Base-by-base conservation (phyloP, 2,113 vertebrate species). In the Oplegnathus fasciatus region DNA sequence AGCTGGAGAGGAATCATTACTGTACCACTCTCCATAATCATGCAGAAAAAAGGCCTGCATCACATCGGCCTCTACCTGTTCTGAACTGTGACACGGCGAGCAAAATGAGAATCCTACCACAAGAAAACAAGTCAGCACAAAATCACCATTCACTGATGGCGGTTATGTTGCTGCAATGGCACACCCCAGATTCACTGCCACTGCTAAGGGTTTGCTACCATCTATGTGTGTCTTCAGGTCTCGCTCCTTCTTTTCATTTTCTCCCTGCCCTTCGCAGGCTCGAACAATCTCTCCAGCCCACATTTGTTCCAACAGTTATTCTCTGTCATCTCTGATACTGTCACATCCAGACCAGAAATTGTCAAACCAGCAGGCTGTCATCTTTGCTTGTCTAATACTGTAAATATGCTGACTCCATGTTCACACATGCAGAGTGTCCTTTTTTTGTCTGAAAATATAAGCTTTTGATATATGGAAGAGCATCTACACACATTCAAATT, bases 111-210 rank as follows among this genome's bases (percentile, higher is more conserved):
- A 80, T 76, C 34, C n/a, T 15, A 48, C 5, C 52, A 44, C 18
- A 22, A 60, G 32, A 60, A 78, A 76, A 75, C 55, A 75, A 80
- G 71, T 84, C 78, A 87, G 81, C 80, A 80, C 28, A 80, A 81
- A 76, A 79, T 88, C 13, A 69, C 54, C 54, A 65, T 48, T 55
- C 32, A 48, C 48, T 66, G 62, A 82, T 64, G 18, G 46, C 0
- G n/a, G 50, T 79, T 46, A 75, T 50, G 60, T 72, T 84, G 73
- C 70, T 85, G 79, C 87, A 84, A 84, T 52, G 80, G 78, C 85
- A 83, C 85, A 65, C 71, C 80, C 80, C 84, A 77, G 32, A 69
- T 66, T 60, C 20, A 52, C 32, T 67, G 62, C 44, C 58, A 74
- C 70, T 40, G 67, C 57, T 75, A 15, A 78, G 48, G 18, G 24